A percentile compares a stretch with the other conserved stretches of the same genome.
Evolutionary conservation across 1,140 invertebrate species (phyloP).

Genomic region (Atta texana): DNA sequence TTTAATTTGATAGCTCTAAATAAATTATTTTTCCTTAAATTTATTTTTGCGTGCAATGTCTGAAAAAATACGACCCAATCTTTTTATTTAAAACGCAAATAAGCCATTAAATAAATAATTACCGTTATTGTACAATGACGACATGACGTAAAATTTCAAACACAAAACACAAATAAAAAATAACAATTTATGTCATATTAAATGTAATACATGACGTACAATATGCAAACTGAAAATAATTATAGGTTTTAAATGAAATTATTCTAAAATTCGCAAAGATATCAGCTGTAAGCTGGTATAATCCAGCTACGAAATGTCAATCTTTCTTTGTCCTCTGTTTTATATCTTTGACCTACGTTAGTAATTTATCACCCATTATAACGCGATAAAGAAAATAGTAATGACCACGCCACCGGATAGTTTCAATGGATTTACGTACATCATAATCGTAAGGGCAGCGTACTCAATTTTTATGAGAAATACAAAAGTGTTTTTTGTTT

Average conservation of each 20-base stretch:
- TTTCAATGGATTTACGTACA: slow-evolving; percentile 46
- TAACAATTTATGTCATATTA: slow-evolving; percentile 6
- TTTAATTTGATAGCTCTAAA: background rate
- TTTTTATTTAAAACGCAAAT: background rate
- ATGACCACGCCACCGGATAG: background rate
- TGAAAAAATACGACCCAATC: background rate
- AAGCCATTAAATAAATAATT: slow-evolving; percentile 1
- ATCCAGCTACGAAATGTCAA: slow-evolving; percentile 25
- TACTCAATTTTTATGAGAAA: slow-evolving; percentile 33
- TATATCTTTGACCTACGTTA: slow-evolving; percentile 49
- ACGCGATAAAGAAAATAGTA: slow-evolving; percentile 33
- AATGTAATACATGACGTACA: background rate
- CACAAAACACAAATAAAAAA: slow-evolving; percentile 2
- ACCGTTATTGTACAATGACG: background rate
- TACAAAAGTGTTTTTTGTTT: slow-evolving; percentile 29
- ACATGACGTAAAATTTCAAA: background rate
- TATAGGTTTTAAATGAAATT: background rate
- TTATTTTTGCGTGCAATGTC: background rate
- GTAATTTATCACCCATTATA: slow-evolving; percentile 49
- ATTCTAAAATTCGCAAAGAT: slow-evolving; percentile 1
- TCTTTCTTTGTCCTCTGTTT: slow-evolving; percentile 32
- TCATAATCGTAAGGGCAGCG: slow-evolving; percentile 48
- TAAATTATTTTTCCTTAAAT: slow-evolving; percentile 16
- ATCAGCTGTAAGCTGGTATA: background rate
- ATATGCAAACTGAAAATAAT: slow-evolving; percentile 8